Evolutionary conservation across 2,888 invertebrate species (phyloP), one percentile per base, ranked within the genome.

Genomic region (Melieria picta): DNA sequence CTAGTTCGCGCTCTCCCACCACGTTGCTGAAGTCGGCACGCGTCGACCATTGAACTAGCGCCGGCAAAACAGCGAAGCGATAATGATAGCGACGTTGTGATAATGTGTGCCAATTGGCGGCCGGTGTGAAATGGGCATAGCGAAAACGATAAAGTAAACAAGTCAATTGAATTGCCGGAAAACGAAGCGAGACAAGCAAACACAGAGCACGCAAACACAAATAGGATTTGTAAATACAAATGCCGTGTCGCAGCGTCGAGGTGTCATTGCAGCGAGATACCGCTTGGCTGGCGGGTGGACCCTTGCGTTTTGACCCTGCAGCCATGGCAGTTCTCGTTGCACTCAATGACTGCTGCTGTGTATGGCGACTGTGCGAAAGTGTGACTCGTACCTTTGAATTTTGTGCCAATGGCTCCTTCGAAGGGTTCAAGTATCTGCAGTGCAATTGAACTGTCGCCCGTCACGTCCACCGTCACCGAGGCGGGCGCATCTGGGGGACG

Each of bases 21-120:
- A 96, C 88, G 75, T 92, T 91, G 30, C 91, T 90, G 87, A 98
- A 98, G 83, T 95, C 94, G 5, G 94, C 92, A 65, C 92, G 91
- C 7, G 92, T 91, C 76, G 97, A 96, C 98, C 98, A 98, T 89
- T 98, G 96, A 84, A 98, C 97, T 96, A 87, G 10, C 11, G 50
- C 5, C 43, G 58, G 85, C 66, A 50, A 62, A 63, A 7, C 4
- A 47, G 13, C 42, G 61, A 43, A 45, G 11, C 45, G 56, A 5
- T 30, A 30, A 30, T 30, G 10, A 1, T 2, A 43, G 4, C 42
- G 57, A 10, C 42, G 3, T 13, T 9, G 48, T 11, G 50, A 13
- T 11, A 43, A 13, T 58, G 48, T 43, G 55, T 65, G 52, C 13
- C 13, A 6, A 55, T n/a, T 48, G 6, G 9, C 4, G 16, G 13